A percentile compares a stretch with the other conserved stretches of the same genome.
Conservation (phyloP, 2,888 invertebrate species). For the Drosophila yooni region DNA sequence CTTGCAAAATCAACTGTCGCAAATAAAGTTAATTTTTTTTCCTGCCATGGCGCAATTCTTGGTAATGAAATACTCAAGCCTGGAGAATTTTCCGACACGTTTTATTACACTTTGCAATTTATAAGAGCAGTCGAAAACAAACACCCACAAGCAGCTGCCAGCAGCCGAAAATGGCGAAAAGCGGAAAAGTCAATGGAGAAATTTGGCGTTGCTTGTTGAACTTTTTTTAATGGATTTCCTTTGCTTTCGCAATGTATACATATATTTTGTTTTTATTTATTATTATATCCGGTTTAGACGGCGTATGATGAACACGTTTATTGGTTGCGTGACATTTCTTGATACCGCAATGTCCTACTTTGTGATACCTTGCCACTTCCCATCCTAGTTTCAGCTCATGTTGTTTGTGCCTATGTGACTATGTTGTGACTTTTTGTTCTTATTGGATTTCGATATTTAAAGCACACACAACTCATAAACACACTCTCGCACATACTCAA, state of each 20-base stretch:
- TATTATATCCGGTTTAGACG: slow-evolving; percentile 66
- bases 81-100: slow-evolving; percentile 45
- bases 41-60: slow-evolving; percentile 25
- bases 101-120: slow-evolving; percentile 63
- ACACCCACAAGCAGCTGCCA: slow-evolving; percentile 19
- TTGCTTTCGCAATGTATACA: background rate
- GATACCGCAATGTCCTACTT: background rate
- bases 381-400: background rate
- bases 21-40: slow-evolving; percentile 42
- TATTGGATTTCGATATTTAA: slow-evolving; percentile 53
- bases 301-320: slow-evolving; percentile 65
- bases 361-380: background rate
- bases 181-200: slow-evolving; percentile 6
- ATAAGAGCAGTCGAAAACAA: slow-evolving; percentile 38
- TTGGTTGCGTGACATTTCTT: slow-evolving; percentile 49
- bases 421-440: background rate
- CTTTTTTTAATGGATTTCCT: slow-evolving; percentile 59
- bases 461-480: slow-evolving; percentile 15
- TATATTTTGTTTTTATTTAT: slow-evolving; percentile 45
- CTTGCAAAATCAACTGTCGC: slow-evolving; percentile 16
- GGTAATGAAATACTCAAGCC: slow-evolving; percentile 47
- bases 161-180: slow-evolving; percentile 6
- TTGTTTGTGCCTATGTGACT: slow-evolving; percentile 33
- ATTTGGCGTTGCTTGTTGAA: slow-evolving; percentile 25
- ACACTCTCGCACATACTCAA: slow-evolving; percentile 11